These are phyloP conservation scores for Varecia variegata DNA, from an alignment of 2,797 vertebrate species.

Conservation along the genomic window DNA sequence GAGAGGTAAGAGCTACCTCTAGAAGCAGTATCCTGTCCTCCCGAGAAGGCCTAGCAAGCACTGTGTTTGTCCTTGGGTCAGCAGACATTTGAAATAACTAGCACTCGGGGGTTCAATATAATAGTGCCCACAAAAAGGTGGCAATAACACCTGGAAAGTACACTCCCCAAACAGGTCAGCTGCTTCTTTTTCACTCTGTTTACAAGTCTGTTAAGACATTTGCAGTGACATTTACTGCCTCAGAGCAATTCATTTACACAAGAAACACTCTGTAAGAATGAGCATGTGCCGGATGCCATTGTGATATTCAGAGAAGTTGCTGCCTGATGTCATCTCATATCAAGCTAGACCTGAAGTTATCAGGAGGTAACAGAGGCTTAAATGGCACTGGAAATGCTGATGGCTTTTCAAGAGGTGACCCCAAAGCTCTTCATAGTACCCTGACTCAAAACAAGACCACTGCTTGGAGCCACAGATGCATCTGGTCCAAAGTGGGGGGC, in stretches of 20 bases:
- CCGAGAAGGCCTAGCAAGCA: neutral
- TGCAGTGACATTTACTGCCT: neutral
- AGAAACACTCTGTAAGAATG: neutral
- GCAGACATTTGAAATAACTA: neutral
- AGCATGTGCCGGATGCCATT: neutral
- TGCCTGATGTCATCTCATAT: neutral
- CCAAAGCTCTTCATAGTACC: neutral
- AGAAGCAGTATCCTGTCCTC: neutral
- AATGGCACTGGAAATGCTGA: neutral
- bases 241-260: slow-evolving; percentile 1
- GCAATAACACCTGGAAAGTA: neutral
- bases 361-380: neutral
- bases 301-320: neutral
- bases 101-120: neutral
- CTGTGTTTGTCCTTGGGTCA: neutral
- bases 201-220: neutral
- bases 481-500: neutral
- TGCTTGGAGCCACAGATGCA: neutral
- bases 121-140: neutral
- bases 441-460: neutral
- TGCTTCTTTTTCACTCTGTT: neutral
- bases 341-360: slow-evolving; percentile 1
- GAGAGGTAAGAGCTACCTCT: neutral
- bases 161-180: neutral
- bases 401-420: neutral